Base-by-base conservation (phyloP, 1,140 invertebrate genomes). In the Formica selysi region DNA sequence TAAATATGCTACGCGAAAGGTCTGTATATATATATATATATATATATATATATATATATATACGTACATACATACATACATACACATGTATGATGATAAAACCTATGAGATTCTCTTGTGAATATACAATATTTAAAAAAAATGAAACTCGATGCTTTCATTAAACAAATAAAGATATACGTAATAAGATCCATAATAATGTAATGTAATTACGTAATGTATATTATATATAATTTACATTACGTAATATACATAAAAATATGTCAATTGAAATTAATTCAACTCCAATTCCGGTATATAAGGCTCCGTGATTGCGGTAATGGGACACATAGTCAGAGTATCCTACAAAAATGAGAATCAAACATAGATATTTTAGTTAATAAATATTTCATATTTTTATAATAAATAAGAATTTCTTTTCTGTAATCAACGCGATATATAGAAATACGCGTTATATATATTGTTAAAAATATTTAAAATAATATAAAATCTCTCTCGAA, bases 241-340 rank as follows among this genome's bases (percentile, higher is more conserved):
- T 10, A 44, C 10, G 41, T 44, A 44, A 44, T 44, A 8, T 19
- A 51, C 48, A 7, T 70, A 78, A 71, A 51, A 22, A 36, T 71
- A 54, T 19, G 44, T 81, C 36, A 41, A 36, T 62, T 44, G 70
- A 16, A 29, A 85, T 81, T 91, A 92, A 88, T 95, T 93, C 70
- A 95, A 89, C 88, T 95, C 94, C 87, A 95, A 85, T 89, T 95
- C 94, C 26, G 94, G 91, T 36, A 92, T 38, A 38, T 94, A 95
- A 1, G 94, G 92, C 89, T 95, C 94, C 4, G 92, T 93, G 51
- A 94, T 93, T 36, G 91, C 88, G 38, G 93, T 94, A 61, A 94
- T 93, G 26, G 94, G 93, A 67, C 88, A 93, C 48, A 93, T 90
- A 59, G 92, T 93, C 64, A 95, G 65, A n/a, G 93, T 95, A 86